phyloP scores from a whole-genome alignment of 2,888 invertebrate genomes.

The Girardia tigrina region DNA sequence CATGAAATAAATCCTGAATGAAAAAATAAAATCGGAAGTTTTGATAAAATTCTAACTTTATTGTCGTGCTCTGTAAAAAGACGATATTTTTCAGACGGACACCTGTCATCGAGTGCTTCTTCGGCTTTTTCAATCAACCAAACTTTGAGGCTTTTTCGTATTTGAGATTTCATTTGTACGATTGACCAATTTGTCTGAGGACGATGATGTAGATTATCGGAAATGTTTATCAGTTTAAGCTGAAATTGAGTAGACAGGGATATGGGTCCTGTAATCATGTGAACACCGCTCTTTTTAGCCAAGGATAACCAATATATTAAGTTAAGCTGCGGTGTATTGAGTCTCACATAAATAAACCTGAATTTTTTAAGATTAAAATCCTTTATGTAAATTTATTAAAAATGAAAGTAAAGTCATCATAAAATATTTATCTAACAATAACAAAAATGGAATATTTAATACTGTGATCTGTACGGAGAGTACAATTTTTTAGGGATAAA shows the following conservation, averaged over 20 bases:
- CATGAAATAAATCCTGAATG: conserved; percentile 6
- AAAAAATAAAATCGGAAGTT: neutral
- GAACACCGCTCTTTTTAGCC: conserved; percentile 69
- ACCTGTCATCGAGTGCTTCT: neutral
- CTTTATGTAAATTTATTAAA: neutral
- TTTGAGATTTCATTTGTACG: conserved; percentile 46
- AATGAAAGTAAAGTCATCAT: too few relatives aligned
- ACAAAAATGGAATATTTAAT: too few relatives aligned
- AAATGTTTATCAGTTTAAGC: conserved; percentile 57
- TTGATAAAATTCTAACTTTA: neutral
- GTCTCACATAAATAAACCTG: conserved; percentile 28
- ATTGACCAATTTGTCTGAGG: conserved; percentile 78
- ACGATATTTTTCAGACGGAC: neutral
- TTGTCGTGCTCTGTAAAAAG: neutral
- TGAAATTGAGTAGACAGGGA: conserved; percentile 42
- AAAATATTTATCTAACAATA: too few relatives aligned
- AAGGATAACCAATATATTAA: conserved; percentile 83
- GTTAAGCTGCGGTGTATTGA: conserved; percentile 27
- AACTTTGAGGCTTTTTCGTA: neutral
- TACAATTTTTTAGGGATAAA: too few relatives aligned
- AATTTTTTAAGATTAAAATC: neutral
- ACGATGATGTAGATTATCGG: conserved; percentile 68
- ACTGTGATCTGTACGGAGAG: too few relatives aligned
- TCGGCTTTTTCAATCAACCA: neutral
- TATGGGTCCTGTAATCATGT: conserved; percentile 44